phyloP scores from a whole-genome alignment of 30 jellyfish, hydroid and myxozoan genomes.

The Aurelia sp. region DNA sequence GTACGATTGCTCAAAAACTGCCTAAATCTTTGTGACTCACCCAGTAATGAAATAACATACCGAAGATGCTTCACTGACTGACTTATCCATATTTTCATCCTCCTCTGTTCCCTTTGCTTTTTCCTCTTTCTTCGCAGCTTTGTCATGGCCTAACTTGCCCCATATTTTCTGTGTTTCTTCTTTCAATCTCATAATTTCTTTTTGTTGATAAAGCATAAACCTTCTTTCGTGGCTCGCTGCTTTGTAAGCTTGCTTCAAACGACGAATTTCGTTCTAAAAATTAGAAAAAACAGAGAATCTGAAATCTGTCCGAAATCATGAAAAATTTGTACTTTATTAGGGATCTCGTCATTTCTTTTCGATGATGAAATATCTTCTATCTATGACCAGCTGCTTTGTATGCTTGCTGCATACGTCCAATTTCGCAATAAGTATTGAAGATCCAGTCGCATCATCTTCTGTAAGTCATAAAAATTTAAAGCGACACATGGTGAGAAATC shows the following conservation, averaged over 20 bases:
- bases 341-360: constrained; percentile 66
- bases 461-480: neutral
- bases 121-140: constrained; percentile 44
- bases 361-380: constrained; percentile 76
- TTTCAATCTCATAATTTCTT: constrained; percentile 76
- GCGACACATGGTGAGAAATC: too few relatives aligned
- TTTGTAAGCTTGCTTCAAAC: constrained; percentile 76
- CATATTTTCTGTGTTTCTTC: constrained; percentile 88
- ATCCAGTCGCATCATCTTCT: too few relatives aligned
- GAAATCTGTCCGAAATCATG: too few relatives aligned
- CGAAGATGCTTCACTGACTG: constrained; percentile 71
- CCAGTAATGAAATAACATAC: constrained; percentile 9
- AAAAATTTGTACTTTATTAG: too few relatives aligned
- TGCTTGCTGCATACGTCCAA: constrained; percentile 77
- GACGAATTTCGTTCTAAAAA: constrained; percentile 68
- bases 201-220: constrained; percentile 84
- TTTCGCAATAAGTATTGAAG: constrained; percentile 3
- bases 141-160: constrained; percentile 75
- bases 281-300: too few relatives aligned
- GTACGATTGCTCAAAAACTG: too few relatives aligned
- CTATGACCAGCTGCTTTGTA: constrained; percentile 89
- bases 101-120: neutral
- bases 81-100: constrained; percentile 37
- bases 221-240: constrained; percentile 94
- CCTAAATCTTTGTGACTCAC: too few relatives aligned